Evolutionary conservation across 2,113 vertebrate genomes (phyloP).

Genomic region (Tretioscincus oriximinensis): DNA sequence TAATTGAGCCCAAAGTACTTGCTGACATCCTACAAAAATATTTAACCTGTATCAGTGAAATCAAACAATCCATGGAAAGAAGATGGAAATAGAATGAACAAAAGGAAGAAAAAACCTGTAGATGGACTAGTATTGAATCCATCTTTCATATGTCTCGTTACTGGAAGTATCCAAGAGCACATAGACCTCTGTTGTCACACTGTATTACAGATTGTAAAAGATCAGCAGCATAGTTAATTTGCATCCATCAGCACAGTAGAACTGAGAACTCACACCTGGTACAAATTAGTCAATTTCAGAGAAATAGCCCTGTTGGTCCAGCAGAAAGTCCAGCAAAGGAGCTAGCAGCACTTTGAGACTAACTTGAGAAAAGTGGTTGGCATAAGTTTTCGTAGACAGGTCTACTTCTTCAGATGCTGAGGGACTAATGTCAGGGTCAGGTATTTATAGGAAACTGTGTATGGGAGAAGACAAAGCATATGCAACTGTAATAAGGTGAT

Average conservation of each 20-base stretch:
- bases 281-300: no score
- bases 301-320: no score
- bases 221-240: background rate
- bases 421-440: no score
- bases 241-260: background rate
- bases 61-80: no score
- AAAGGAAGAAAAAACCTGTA: background rate
- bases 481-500: no score
- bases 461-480: no score
- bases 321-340: no score
- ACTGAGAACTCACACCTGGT: background rate
- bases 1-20: conserved; percentile 62
- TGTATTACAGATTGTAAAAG: background rate
- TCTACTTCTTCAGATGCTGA: no score
- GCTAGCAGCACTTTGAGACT: no score
- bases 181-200: background rate
- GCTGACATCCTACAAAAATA: conserved; percentile 58
- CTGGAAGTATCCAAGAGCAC: background rate
- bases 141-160: background rate
- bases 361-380: no score
- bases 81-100: background rate
- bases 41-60: conserved; percentile 10
- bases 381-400: no score
- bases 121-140: background rate
- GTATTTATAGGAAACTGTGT: no score